These are phyloP conservation scores for Eulemur coronatus DNA, from an alignment of 2,797 vertebrate genomes.

Conservation along the genomic window DNA sequence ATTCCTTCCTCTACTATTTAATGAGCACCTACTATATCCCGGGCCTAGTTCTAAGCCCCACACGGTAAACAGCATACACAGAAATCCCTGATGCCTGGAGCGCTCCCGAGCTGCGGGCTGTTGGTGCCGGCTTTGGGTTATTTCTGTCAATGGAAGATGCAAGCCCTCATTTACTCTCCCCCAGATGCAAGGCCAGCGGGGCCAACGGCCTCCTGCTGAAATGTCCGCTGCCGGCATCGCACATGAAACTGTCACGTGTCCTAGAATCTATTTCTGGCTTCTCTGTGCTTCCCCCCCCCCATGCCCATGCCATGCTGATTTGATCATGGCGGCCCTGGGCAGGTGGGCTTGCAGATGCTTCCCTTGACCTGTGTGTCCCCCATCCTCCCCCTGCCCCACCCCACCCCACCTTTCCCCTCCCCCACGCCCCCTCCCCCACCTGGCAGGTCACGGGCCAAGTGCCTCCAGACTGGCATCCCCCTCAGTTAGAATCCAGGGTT, in stretches of 20 bases:
- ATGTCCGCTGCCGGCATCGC: background rate
- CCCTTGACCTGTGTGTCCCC: background rate
- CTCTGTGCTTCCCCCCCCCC: background rate
- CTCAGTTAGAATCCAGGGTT: background rate
- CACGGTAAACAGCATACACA: background rate
- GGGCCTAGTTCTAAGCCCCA: background rate
- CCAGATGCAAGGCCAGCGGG: background rate
- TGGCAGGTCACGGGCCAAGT: background rate
- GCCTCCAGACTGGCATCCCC: background rate
- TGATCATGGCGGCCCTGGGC: background rate
- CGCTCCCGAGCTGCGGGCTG: background rate
- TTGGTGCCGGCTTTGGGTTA: background rate
- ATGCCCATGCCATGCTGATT: background rate
- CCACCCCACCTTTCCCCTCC: too few species aligned
- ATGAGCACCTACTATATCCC: background rate
- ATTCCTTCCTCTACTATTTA: background rate
- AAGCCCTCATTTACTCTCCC: background rate
- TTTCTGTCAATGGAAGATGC: background rate
- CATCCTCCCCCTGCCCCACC: background rate
- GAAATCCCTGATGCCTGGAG: background rate
- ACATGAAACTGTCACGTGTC: background rate
- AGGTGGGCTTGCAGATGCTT: background rate
- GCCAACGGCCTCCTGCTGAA: background rate
- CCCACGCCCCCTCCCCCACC: background rate
- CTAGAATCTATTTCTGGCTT: slow-evolving; percentile 14